phyloP scores from a whole-genome alignment of 2,888 invertebrate genomes.

The Coelogynopora nodosa region DNA sequence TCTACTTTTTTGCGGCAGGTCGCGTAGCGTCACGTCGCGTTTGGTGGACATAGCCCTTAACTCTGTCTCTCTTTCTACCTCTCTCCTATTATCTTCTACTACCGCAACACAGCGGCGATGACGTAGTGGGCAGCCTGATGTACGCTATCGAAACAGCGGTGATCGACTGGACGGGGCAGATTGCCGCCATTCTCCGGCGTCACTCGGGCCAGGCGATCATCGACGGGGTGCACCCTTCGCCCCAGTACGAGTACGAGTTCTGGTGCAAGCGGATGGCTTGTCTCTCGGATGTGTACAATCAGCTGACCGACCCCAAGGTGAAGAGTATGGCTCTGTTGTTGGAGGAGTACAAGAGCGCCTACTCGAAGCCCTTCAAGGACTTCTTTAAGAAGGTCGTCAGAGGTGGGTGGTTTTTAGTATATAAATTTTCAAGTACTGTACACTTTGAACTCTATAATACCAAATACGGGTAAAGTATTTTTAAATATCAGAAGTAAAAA shows the following conservation, averaged over 20 bases:
- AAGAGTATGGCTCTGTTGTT: slow-evolving; percentile 79
- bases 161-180: slow-evolving; percentile 81
- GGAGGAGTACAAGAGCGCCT: slow-evolving; percentile 80
- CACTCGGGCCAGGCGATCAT: slow-evolving; percentile 74
- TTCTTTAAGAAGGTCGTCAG: slow-evolving; percentile 72
- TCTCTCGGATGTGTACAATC: slow-evolving; percentile 75
- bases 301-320: slow-evolving; percentile 62
- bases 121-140: slow-evolving; percentile 65
- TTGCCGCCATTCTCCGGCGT: slow-evolving; percentile 81
- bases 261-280: slow-evolving; percentile 75
- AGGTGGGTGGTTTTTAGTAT: slow-evolving; percentile 65
- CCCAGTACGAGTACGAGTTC: slow-evolving; percentile 71
- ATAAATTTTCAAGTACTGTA: too few relatives aligned
- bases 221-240: slow-evolving; percentile 75
- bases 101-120: slow-evolving; percentile 44
- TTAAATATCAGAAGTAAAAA: too few relatives aligned
- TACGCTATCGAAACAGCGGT: slow-evolving; percentile 84
- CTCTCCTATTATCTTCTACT: too few relatives aligned
- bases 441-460: too few relatives aligned
- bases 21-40: too few relatives aligned
- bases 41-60: too few relatives aligned
- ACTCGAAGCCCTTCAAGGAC: slow-evolving; percentile 79
- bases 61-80: too few relatives aligned
- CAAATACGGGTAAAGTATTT: too few relatives aligned
- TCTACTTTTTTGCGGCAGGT: too few relatives aligned